Evolutionary conservation across 2,888 invertebrate genomes (phyloP).

Genomic region (Agelastica alni): DNA sequence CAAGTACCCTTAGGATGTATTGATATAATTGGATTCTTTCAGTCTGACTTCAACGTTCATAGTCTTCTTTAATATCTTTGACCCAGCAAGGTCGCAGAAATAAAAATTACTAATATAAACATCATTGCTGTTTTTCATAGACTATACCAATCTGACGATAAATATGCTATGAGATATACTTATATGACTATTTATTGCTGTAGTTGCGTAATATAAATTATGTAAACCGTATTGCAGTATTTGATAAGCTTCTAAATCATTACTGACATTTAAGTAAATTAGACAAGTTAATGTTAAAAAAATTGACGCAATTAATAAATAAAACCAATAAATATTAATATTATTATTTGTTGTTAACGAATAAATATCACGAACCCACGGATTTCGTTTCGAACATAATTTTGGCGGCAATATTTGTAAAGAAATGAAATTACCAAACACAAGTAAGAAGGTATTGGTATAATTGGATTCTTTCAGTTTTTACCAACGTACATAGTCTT

Average conservation of each 20-base stretch:
- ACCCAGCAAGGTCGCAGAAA: conserved; percentile 91
- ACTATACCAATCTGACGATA: conserved; percentile 74
- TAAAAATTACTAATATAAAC: conserved; percentile 61
- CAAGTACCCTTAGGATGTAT: conserved; percentile 84
- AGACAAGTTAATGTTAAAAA: no score
- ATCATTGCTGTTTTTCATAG: conserved; percentile 50
- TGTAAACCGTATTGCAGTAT: conserved; percentile 76
- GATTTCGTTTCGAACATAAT: no score
- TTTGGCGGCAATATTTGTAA: no score
- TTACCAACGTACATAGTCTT: no score
- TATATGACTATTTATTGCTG: conserved; percentile 78
- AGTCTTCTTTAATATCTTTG: conserved; percentile 78
- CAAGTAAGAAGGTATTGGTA: no score
- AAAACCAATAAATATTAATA: no score
- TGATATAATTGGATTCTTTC: conserved; percentile 86
- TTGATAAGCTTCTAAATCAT: conserved; percentile 78
- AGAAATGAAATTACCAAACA: no score
- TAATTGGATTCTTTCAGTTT: no score
- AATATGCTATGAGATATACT: conserved; percentile 91
- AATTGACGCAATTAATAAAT: no score
- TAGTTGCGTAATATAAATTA: conserved; percentile 76
- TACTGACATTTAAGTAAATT: conserved; percentile 53
- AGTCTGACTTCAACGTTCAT: conserved; percentile 73
- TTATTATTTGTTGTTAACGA: no score
- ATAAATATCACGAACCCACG: no score